These are phyloP conservation scores for Clavelina lepadiformis DNA, from an alignment of 23 tunicate species.

Conservation along the genomic window DNA sequence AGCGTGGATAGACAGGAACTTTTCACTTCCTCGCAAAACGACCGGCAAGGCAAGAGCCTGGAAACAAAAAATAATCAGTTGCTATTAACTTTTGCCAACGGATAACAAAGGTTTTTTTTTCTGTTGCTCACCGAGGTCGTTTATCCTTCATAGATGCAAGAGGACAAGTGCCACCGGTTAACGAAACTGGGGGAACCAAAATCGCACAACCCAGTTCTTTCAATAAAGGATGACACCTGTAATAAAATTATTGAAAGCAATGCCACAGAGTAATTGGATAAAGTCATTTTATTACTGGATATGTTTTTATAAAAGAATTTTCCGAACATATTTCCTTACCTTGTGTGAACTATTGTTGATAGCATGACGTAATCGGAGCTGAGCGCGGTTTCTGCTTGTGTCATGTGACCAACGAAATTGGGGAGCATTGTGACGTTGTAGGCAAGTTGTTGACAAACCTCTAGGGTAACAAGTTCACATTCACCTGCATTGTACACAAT, in stretches of 20 bases:
- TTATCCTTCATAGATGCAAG: not conserved
- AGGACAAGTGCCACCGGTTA: conserved; percentile 4
- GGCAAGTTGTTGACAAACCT: conserved; percentile 26
- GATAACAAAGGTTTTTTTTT: too few relatives aligned
- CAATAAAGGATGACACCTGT: conserved; percentile 73
- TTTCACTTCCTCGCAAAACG: conserved; percentile 48
- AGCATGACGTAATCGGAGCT: conserved; percentile 48
- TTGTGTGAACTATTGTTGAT: conserved; percentile 42
- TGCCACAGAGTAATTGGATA: too few relatives aligned
- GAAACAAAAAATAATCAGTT: not conserved
- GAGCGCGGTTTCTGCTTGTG: conserved; percentile 35
- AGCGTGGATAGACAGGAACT: conserved; percentile 25
- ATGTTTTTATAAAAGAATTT: too few relatives aligned
- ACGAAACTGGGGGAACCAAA: conserved; percentile 41
- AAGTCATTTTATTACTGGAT: too few relatives aligned
- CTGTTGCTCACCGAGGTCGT: not conserved
- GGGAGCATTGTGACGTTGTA: conserved; percentile 54
- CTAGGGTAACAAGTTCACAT: conserved; percentile 41
- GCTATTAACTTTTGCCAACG: too few relatives aligned
- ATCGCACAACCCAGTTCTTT: conserved; percentile 55
- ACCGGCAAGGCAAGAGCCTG: conserved; percentile 70
- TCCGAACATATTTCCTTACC: too few relatives aligned
- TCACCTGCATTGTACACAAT: conserved; percentile 25
- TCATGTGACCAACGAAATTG: conserved; percentile 59
- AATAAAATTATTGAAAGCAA: too few relatives aligned